These are phyloP conservation scores for Chaetodon trifasciatus DNA, from an alignment of 2,797 vertebrate genomes.

Conservation along the genomic window DNA sequence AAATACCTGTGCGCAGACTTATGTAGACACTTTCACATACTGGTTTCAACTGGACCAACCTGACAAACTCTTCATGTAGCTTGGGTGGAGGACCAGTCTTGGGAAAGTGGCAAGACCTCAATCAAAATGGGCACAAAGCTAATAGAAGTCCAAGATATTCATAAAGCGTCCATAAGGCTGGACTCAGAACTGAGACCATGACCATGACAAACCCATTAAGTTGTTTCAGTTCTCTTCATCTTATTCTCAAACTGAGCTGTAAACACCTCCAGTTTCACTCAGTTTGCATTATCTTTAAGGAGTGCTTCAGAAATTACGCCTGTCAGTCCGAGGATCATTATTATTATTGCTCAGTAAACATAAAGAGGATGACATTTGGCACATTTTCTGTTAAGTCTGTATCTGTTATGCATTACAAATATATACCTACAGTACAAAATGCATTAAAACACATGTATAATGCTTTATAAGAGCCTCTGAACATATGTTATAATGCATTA, in stretches of 20 bases:
- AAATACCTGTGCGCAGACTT: not conserved
- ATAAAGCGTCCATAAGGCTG: not conserved
- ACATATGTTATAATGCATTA: not conserved
- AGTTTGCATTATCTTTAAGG: too few species aligned
- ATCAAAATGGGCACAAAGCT: not conserved
- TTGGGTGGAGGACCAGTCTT: not conserved
- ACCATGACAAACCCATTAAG: not conserved
- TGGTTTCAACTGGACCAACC: not conserved
- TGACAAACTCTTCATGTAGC: not conserved
- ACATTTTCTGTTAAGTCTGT: too few species aligned
- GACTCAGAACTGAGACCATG: not conserved
- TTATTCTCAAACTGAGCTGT: not conserved
- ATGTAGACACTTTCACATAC: not conserved
- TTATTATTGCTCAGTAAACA: not conserved
- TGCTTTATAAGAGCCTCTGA: not conserved
- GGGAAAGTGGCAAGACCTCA: not conserved
- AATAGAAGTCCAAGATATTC: not conserved
- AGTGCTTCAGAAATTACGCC: too few species aligned
- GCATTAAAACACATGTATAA: not conserved
- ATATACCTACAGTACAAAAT: too few species aligned
- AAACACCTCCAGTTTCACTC: too few species aligned
- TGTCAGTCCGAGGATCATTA: not conserved
- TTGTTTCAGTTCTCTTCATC: not conserved
- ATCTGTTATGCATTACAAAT: too few species aligned
- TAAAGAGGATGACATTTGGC: not conserved